These are phyloP conservation scores for Porites lobata DNA, from an alignment of 92 coral and sea anemone genomes.

Conservation along the genomic window DNA sequence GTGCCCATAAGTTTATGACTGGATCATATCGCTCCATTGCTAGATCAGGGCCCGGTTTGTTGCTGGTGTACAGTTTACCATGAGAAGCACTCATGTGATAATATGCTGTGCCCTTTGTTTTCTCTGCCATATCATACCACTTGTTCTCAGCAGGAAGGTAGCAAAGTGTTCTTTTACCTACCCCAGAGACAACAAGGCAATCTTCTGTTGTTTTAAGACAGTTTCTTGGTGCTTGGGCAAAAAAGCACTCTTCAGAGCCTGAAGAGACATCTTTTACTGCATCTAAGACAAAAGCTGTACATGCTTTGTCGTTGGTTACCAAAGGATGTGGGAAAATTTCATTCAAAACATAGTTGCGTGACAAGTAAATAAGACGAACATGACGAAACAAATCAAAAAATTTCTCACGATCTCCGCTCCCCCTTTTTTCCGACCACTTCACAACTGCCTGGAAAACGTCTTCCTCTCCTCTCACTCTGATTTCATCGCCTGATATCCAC, in stretches of 20 bases:
- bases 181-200: background rate
- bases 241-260: constrained; percentile 12
- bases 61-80: background rate
- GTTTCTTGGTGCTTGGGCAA: background rate
- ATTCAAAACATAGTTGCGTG: background rate
- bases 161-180: background rate
- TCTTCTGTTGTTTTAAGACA: background rate
- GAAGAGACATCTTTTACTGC: background rate
- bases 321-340: background rate
- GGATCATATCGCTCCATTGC: background rate
- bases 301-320: background rate
- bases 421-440: background rate
- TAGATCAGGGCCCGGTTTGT: background rate
- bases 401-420: background rate
- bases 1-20: background rate
- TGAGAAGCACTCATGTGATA: background rate
- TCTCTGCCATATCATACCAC: constrained; percentile 10
- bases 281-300: background rate
- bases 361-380: no score
- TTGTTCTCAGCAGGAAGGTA: constrained; percentile 8
- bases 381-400: no score
- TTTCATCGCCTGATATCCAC: background rate
- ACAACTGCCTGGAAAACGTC: no score
- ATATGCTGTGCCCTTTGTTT: no score
- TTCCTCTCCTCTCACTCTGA: no score